A percentile compares a stretch with the other conserved stretches of the same genome.
These are phyloP conservation scores for Philhelius pedissequus DNA, from an alignment of 2,888 invertebrate species.

Conservation along the genomic window DNA sequence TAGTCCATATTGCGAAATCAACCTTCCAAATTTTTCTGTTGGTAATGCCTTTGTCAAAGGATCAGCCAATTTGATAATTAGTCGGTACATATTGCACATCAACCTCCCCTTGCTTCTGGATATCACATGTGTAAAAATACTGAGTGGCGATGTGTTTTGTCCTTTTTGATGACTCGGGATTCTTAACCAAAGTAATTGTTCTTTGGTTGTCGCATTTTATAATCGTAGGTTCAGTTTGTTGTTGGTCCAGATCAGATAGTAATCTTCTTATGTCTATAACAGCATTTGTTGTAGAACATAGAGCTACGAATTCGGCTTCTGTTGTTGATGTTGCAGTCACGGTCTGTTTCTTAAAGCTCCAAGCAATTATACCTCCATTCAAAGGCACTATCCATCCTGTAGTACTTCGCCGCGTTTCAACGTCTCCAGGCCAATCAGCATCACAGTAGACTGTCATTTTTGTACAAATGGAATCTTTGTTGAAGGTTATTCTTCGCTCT, in stretches of 20 bases:
- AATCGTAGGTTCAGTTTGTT: neutral
- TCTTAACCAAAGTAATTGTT: neutral
- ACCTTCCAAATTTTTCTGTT: neutral
- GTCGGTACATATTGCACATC: neutral
- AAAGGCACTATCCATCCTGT: neutral
- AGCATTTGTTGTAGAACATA: no score
- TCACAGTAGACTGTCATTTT: slow-evolving; percentile 14
- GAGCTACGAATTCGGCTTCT: no score
- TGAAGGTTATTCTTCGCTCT: no score
- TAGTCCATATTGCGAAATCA: neutral
- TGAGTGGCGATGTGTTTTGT: no score
- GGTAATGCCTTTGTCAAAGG: neutral
- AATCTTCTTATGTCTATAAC: no score
- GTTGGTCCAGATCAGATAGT: no score
- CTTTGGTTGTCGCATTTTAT: neutral
- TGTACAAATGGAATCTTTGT: no score
- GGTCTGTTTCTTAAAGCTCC: slow-evolving; percentile 12
- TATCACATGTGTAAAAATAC: neutral
- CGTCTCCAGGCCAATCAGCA: slow-evolving; percentile 28
- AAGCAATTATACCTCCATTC: neutral
- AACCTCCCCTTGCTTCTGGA: no score
- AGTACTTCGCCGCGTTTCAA: slow-evolving; percentile 5
- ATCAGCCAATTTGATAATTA: neutral
- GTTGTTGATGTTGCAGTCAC: no score
- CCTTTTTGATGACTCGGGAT: no score